Evolutionary conservation across 1,140 invertebrate species (phyloP), one percentile per base, ranked within the genome.

Genomic region (Drosophila mojavensis): DNA sequence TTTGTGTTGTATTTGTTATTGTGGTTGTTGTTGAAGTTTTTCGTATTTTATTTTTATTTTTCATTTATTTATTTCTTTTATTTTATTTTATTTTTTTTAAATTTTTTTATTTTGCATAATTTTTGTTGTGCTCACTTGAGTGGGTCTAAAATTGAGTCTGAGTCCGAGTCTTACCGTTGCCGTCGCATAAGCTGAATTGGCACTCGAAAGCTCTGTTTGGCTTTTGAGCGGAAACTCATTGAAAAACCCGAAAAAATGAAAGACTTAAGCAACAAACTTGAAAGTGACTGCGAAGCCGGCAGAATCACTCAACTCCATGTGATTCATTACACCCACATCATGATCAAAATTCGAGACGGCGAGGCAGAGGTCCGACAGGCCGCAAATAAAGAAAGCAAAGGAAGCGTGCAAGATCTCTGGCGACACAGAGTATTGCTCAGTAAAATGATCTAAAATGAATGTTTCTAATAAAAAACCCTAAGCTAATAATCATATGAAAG

Each of bases 261-360:
- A 79, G 85, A 88, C 83, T 88, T 88, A 89, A 68, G 83, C 84
- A 88, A 83, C 80, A 88, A 88, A 88, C 84, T 83, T 54, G 63
- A 76, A 71, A 64, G 73, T 76, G 63, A 54, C 61, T 54, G 71
- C 67, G 45, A 48, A 17, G 45, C 60, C 45, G 70, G 26, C 17
- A 45, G 48, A 50, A 41, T 24, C 20, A n/a, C 9, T 30, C 56
- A 50, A 62, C 63, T 79, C 65, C 68, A 66, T 71, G 63, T 88
- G 83, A 88, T 83, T 88, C 83, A 88, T 82, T 53, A 77, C 84
- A 77, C 84, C 83, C 84, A 86, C 83, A 63, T 68, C 81, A 75
- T 75, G 78, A 81, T 86, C 79, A 58, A 81, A 79, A 75, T 61
- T 67, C 61, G 65, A 67, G 68, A 64, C 67, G 73, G 70, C 41